A percentile compares a stretch with the other conserved stretches of the same genome.
Conservation (phyloP, 2,797 vertebrate species). For the Pseudomugil gertrudae region DNA sequence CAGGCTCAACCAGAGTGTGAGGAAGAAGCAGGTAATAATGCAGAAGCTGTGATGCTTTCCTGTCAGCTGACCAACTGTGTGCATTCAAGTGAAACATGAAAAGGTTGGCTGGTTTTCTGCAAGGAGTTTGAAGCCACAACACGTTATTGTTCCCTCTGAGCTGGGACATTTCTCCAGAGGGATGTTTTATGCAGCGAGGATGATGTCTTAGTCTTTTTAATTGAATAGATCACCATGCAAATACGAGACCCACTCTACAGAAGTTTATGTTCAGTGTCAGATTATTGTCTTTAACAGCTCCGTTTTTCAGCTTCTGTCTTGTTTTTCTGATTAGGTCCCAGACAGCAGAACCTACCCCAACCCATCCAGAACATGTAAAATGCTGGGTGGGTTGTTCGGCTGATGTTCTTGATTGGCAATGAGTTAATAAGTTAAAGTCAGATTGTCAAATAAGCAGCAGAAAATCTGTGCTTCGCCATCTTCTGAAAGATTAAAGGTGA, state of each 20-base stretch:
- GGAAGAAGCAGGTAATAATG: slow-evolving; percentile 9
- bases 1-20: background rate
- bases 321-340: background rate
- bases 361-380: background rate
- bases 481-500: background rate
- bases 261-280: background rate
- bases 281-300: background rate
- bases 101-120: slow-evolving; percentile 13
- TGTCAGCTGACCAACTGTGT: slow-evolving; percentile 33
- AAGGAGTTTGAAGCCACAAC: background rate
- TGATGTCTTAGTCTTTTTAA: background rate
- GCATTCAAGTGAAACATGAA: slow-evolving; percentile 26
- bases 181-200: background rate
- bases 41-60: slow-evolving; percentile 34
- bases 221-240: background rate
- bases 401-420: background rate
- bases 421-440: background rate
- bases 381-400: background rate
- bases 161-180: background rate
- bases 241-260: background rate
- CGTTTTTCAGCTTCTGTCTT: background rate
- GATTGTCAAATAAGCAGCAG: background rate
- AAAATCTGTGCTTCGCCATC: background rate
- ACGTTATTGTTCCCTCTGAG: background rate
- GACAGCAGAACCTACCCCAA: background rate